Base-by-base conservation (phyloP, 2,888 invertebrate genomes). In the Odontocolon sp. region DNA sequence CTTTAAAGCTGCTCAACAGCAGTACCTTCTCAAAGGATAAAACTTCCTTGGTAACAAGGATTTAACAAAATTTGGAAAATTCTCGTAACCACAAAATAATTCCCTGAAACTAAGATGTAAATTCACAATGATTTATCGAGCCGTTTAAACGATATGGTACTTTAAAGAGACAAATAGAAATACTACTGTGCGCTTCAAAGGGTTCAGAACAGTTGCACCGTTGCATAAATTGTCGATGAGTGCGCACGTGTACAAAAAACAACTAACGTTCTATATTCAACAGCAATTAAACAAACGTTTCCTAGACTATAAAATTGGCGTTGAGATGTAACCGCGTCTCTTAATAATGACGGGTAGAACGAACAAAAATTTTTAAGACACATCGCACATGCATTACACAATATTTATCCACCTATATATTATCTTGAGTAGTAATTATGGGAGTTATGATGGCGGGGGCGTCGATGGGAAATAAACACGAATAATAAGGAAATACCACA, bases 401-500 rank as follows among this genome's bases (percentile, higher is more conserved):
- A 18, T 16, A 54, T 31, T 9, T 16, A 33, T 54, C 31, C 54
- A 18, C 16, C 16, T n/a, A 9, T 54, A 31, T 16, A 52, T 52
- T n/a, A 52, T 31, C 52, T n/a, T n/a, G n/a, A n/a, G 33, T 54
- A 18, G 16, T 40, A 59, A 68, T 74, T 38, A 31, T 57, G 52
- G 11, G 73, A 33, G 14, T 40, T 63, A n/a, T 47, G 26, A 40
- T 2, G 1, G 3, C n/a, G 45, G 31, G 47, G 56, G 50, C 47
- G 50, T 57, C 40, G 56, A 57, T 64, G 68, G 56, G 40, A 64
- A 74, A 40, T 38, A 33, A 57, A 74, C 54, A 57, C 21, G 9
- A 28, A 52, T 50, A 50, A 50, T 28, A 28, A 50, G 16, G 31
- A 52, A 52, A 31, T 31, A 52, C 28, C 23, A 11, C 21, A 1